These are phyloP conservation scores for Lepidothrix coronata DNA, from an alignment of 2,113 vertebrate genomes.

Conservation along the genomic window DNA sequence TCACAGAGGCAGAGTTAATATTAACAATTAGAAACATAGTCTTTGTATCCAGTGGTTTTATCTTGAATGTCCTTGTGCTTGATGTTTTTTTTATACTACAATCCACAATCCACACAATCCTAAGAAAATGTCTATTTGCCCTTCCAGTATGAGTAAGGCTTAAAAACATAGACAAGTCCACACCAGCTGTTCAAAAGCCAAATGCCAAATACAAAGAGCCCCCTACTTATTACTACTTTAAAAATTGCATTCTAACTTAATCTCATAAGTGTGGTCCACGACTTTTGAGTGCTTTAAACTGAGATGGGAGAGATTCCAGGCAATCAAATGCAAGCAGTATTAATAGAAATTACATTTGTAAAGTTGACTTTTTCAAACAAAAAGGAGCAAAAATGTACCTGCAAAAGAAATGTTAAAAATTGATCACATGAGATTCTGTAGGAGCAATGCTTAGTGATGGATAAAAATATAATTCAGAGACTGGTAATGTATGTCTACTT, in stretches of 20 bases:
- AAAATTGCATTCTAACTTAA: not conserved
- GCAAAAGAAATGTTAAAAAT: not conserved
- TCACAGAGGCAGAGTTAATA: not conserved
- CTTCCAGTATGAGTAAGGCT: not conserved
- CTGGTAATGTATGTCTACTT: not conserved
- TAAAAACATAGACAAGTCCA: not conserved
- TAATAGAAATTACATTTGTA: not conserved
- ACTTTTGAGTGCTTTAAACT: not conserved
- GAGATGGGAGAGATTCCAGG: not conserved
- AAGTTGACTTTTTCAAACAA: not conserved
- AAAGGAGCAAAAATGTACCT: not conserved
- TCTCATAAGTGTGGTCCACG: not conserved
- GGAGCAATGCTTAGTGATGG: not conserved
- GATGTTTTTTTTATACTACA: not conserved
- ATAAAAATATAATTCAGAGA: not conserved
- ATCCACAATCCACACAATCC: not conserved
- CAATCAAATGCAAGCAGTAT: not conserved
- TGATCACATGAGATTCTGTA: not conserved
- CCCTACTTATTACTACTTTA: not conserved
- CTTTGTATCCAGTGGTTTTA: not conserved
- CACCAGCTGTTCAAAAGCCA: not conserved
- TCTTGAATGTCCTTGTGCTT: fast-evolving
- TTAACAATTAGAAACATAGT: not conserved
- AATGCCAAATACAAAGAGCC: not conserved
- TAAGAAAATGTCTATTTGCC: not conserved